phyloP scores from a whole-genome alignment of 2,113 vertebrate genomes.

The Salvelinus fontinalis region DNA sequence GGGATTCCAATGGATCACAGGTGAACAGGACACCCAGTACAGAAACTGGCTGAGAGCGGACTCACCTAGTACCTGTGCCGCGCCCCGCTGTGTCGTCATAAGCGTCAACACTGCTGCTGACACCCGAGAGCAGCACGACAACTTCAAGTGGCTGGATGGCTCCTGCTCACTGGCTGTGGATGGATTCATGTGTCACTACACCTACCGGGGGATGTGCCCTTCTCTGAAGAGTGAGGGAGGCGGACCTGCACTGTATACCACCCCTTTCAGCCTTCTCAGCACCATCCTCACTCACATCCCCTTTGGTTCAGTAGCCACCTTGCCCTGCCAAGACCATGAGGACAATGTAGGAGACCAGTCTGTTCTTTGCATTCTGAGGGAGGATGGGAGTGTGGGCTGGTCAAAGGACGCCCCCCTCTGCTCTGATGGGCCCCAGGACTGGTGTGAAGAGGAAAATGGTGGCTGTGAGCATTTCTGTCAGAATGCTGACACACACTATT shows the following conservation, averaged over 20 bases:
- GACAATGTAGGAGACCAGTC: constrained; percentile 62
- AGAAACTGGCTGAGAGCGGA: constrained; percentile 86
- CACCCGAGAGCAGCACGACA: constrained; percentile 53
- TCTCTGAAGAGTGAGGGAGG: constrained; percentile 71
- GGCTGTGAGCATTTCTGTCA: constrained; percentile 80
- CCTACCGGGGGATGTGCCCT: constrained; percentile 80
- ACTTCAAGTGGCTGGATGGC: constrained; percentile 84
- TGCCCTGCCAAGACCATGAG: constrained; percentile 69
- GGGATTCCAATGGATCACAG: constrained; percentile 88
- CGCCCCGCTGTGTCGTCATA: constrained; percentile 81
- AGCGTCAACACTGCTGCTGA: constrained; percentile 64
- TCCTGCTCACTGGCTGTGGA: constrained; percentile 81
- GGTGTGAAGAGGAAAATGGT: constrained; percentile 76
- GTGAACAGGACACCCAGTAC: constrained; percentile 83
- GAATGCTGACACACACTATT: constrained; percentile 66
- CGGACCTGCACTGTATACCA: constrained; percentile 74
- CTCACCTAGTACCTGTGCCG: constrained; percentile 67
- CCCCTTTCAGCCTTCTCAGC: constrained; percentile 80
- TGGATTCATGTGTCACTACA: constrained; percentile 84
- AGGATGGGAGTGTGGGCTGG: constrained; percentile 78
- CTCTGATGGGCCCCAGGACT: constrained; percentile 39
- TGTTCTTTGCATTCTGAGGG: constrained; percentile 76
- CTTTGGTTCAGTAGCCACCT: constrained; percentile 76
- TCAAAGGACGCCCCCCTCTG: constrained; percentile 78
- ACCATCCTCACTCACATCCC: constrained; percentile 76